Evolutionary conservation across 1,140 invertebrate genomes (phyloP).

Genomic region (Parapsyche elsis): DNA sequence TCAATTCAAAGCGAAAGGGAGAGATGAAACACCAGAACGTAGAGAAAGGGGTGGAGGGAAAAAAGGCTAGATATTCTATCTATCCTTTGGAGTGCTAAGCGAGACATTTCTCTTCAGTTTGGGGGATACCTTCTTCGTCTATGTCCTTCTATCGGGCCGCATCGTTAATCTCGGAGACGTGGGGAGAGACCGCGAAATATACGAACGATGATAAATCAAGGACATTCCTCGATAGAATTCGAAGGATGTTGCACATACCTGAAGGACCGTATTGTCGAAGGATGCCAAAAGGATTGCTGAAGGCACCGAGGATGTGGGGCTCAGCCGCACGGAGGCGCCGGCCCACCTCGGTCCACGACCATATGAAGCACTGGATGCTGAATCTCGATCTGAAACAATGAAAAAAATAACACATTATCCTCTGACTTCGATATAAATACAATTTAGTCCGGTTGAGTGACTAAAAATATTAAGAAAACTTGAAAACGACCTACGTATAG

Average conservation of each 20-base stretch:
- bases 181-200: neutral
- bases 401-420: neutral
- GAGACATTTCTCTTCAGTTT: slow-evolving; percentile 1
- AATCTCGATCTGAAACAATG: slow-evolving; percentile 42
- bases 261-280: slow-evolving; percentile 74
- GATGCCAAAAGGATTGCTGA: slow-evolving; percentile 68
- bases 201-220: slow-evolving; percentile 15
- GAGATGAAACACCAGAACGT: neutral
- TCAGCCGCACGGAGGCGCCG: slow-evolving; percentile 59
- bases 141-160: neutral
- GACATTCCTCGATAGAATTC: neutral
- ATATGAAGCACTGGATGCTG: slow-evolving; percentile 41
- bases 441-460: too few species aligned
- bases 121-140: neutral
- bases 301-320: slow-evolving; percentile 58
- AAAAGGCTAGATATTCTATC: slow-evolving; percentile 1
- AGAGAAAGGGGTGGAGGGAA: neutral
- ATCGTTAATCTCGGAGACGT: neutral
- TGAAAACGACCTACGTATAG: neutral
- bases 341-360: slow-evolving; percentile 52
- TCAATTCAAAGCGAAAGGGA: neutral
- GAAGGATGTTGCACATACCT: slow-evolving; percentile 59
- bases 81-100: neutral
- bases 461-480: neutral
- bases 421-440: neutral